Evolutionary conservation across 2,888 invertebrate species (phyloP).

Genomic region (Caenorhabditis sinica): DNA sequence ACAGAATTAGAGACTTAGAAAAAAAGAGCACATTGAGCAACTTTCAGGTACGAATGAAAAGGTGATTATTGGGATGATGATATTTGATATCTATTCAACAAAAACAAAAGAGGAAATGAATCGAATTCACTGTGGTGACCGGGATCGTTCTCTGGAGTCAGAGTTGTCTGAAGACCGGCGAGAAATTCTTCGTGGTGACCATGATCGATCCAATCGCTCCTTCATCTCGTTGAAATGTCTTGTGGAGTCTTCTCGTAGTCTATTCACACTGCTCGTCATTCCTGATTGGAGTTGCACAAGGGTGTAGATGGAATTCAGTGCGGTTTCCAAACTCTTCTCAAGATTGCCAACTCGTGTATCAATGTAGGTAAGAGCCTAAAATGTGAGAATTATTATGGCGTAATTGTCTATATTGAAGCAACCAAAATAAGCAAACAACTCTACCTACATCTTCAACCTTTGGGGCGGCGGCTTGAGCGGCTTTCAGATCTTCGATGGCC

Average conservation of each 20-base stretch:
- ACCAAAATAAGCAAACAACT: background rate
- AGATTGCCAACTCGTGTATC: constrained; percentile 80
- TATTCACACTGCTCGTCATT: constrained; percentile 79
- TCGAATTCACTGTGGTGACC: constrained; percentile 34
- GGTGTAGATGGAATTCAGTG: constrained; percentile 80
- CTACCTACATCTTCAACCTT: constrained; percentile 60
- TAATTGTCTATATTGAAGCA: background rate
- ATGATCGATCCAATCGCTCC: constrained; percentile 23
- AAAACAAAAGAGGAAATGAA: constrained; percentile 2
- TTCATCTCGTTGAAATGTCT: constrained; percentile 47
- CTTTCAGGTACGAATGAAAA: constrained; percentile 7
- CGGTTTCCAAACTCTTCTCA: constrained; percentile 83
- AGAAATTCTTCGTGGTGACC: constrained; percentile 24
- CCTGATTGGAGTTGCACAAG: constrained; percentile 83
- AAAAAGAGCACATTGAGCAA: constrained; percentile 44
- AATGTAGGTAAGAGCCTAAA: constrained; percentile 59
- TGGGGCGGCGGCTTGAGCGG: constrained; percentile 36
- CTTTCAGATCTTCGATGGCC: constrained; percentile 38
- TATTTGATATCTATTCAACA: constrained; percentile 58
- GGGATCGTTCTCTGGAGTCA: constrained; percentile 37
- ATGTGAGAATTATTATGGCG: too few relatives aligned
- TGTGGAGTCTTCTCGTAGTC: constrained; percentile 64
- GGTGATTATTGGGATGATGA: constrained; percentile 19
- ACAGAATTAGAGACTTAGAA: constrained; percentile 42
- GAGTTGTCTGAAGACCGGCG: constrained; percentile 19